phyloP scores from a whole-genome alignment of 2,888 invertebrate species.

The Oligia fasciuncula region DNA sequence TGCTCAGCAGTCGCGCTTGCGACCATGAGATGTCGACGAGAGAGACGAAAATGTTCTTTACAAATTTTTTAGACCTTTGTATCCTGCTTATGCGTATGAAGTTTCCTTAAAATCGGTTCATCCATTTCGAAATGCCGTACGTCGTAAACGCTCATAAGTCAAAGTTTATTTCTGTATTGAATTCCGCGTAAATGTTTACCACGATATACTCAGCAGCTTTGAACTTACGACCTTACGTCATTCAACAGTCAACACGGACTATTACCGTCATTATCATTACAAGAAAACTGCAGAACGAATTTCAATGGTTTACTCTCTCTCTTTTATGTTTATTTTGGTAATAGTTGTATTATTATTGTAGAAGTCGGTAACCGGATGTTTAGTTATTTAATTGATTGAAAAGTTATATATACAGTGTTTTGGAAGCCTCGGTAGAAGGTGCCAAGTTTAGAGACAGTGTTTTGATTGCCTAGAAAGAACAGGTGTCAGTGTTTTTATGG shows the following conservation, averaged over 20 bases:
- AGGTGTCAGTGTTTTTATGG: neutral
- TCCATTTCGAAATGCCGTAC: no score
- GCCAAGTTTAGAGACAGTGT: neutral
- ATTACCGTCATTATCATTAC: slow-evolving; percentile 25
- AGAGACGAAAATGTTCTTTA: no score
- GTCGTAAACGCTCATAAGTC: neutral
- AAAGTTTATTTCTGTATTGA: neutral
- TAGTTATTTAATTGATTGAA: neutral
- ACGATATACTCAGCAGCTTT: neutral
- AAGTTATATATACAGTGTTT: neutral
- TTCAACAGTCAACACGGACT: neutral
- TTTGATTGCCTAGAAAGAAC: neutral
- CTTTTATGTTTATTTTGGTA: slow-evolving; percentile 23
- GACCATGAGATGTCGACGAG: no score
- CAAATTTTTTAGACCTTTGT: no score
- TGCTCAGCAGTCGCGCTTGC: no score
- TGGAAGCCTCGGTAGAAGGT: neutral
- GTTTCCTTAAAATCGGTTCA: no score
- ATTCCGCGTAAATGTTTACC: slow-evolving; percentile 5
- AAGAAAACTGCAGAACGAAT: slow-evolving; percentile 28
- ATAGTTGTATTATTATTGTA: neutral
- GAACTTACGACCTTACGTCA: slow-evolving; percentile 25
- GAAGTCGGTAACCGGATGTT: neutral
- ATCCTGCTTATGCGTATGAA: no score
- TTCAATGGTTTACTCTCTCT: slow-evolving; percentile 25